Conservation (phyloP, 2,888 invertebrate genomes). For the Drosophila testacea region DNA sequence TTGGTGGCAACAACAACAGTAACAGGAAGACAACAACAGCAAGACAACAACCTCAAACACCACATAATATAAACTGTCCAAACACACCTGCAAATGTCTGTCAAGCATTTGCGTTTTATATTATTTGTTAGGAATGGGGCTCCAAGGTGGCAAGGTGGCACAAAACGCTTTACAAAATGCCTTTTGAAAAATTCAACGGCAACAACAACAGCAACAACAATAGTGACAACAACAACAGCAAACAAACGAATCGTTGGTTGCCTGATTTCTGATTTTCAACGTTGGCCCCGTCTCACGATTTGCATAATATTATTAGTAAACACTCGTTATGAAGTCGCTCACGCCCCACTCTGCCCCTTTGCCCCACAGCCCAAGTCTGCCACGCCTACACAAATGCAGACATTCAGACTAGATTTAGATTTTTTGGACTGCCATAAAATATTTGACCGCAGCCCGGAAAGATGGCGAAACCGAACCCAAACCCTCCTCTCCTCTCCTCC, state of each 20-base stretch:
- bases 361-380: constrained; percentile 2
- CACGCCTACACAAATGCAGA: constrained; percentile 61
- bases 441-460: constrained; percentile 74
- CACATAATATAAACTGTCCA: constrained; percentile 48
- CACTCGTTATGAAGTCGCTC: constrained; percentile 78
- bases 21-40: constrained; percentile 13
- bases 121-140: constrained; percentile 10
- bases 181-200: constrained; percentile 75
- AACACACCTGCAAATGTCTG: constrained; percentile 70
- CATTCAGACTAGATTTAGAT: constrained; percentile 75
- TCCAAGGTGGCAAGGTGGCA: constrained; percentile 15
- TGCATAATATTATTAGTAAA: constrained; percentile 82
- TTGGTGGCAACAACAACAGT: constrained; percentile 34
- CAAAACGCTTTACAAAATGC: constrained; percentile 75
- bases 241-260: constrained; percentile 41
- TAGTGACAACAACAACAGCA: constrained; percentile 17
- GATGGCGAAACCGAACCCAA: constrained; percentile 49
- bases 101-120: constrained; percentile 50
- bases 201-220: constrained; percentile 23
- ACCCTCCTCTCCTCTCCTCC: constrained; percentile 4
- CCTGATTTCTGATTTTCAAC: constrained; percentile 42
- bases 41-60: constrained; percentile 33
- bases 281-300: constrained; percentile 64
- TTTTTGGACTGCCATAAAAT: constrained; percentile 72
- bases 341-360: constrained; percentile 12